phyloP scores from a whole-genome alignment of 2,888 invertebrate genomes.

The Vandiemenella viatica region DNA sequence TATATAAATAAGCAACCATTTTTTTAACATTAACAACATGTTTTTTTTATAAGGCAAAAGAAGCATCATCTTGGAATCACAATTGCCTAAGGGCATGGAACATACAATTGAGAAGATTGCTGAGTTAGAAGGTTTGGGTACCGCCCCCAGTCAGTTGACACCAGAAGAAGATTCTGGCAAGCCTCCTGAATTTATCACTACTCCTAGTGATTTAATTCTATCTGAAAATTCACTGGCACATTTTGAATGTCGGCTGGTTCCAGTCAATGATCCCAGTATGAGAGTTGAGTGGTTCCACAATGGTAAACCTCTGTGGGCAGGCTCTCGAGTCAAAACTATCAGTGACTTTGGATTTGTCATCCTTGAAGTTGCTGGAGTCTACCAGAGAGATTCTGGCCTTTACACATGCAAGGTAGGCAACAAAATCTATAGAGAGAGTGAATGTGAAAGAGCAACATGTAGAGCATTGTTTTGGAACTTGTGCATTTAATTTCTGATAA shows the following conservation, averaged over 20 bases:
- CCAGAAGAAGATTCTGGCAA: slow-evolving; percentile 71
- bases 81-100: slow-evolving; percentile 85
- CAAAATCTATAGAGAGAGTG: neutral
- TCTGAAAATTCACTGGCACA: slow-evolving; percentile 80
- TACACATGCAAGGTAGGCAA: slow-evolving; percentile 60
- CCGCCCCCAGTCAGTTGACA: slow-evolving; percentile 45
- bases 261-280: slow-evolving; percentile 85
- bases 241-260: slow-evolving; percentile 79
- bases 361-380: slow-evolving; percentile 86
- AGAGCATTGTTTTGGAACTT: neutral
- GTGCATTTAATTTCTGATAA: neutral
- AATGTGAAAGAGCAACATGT: neutral
- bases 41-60: no score
- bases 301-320: slow-evolving; percentile 79
- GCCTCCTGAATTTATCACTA: slow-evolving; percentile 80
- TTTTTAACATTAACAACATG: no score
- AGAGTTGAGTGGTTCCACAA: slow-evolving; percentile 96
- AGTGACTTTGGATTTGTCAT: slow-evolving; percentile 97
- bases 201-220: slow-evolving; percentile 68
- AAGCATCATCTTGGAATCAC: slow-evolving; percentile 81
- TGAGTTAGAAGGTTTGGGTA: slow-evolving; percentile 72
- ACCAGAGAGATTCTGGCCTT: slow-evolving; percentile 81
- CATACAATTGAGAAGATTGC: slow-evolving; percentile 87
- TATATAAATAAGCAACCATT: no score
- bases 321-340: slow-evolving; percentile 86